phyloP scores from a whole-genome alignment of 2,888 invertebrate species.

The Conus canariensis region DNA sequence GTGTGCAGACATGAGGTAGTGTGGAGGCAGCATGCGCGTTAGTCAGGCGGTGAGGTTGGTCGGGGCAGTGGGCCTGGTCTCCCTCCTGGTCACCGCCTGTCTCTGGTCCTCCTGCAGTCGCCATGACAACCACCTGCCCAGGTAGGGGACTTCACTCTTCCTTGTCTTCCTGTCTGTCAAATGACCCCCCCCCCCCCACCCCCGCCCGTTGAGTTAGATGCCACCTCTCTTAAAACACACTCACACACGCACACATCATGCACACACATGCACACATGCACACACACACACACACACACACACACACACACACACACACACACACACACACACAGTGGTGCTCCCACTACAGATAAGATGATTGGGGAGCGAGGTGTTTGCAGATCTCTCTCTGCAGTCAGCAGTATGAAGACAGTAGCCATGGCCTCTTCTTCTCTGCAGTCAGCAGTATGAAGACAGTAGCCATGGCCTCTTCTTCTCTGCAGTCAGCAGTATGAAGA shows the following conservation, averaged over 20 bases:
- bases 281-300: neutral
- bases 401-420: no score
- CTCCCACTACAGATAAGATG: no score
- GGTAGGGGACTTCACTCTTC: neutral
- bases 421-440: no score
- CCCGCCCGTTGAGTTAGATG: neutral
- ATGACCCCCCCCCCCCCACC: neutral
- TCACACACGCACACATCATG: no score
- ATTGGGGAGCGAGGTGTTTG: no score
- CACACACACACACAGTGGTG: no score
- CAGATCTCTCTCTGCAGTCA: no score
- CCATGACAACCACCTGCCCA: constrained; percentile 33
- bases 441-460: no score
- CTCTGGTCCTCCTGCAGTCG: constrained; percentile 53
- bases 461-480: no score
- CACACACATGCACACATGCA: neutral
- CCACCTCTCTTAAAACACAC: no score
- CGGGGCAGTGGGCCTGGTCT: constrained; percentile 45
- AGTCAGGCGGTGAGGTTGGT: constrained; percentile 50
- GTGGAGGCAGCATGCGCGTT: constrained; percentile 47
- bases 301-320: no score
- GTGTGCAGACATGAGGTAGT: constrained; percentile 27
- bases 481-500: no score
- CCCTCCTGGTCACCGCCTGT: constrained; percentile 53
- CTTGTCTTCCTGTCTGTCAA: neutral